A percentile compares a stretch with the other conserved stretches of the same genome.
phyloP scores from a whole-genome alignment of 2,888 invertebrate genomes.

The Brachyptera risi region DNA sequence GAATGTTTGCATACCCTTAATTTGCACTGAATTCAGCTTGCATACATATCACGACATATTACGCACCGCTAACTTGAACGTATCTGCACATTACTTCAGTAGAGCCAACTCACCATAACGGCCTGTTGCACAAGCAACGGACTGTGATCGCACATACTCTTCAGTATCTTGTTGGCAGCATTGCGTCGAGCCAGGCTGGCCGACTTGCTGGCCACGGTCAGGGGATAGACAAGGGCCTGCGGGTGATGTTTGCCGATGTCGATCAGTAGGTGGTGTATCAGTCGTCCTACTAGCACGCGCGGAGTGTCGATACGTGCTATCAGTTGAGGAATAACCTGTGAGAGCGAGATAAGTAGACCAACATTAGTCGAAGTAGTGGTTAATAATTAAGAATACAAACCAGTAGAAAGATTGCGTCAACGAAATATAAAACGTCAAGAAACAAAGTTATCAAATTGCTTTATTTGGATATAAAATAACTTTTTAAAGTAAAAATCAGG shows the following conservation, averaged over 20 bases:
- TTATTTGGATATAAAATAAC: neutral
- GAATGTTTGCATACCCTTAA: too few species aligned
- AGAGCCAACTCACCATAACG: slow-evolving; percentile 68
- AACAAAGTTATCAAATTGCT: neutral
- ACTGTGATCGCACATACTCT: slow-evolving; percentile 94
- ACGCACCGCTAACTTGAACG: too few species aligned
- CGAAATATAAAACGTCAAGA: too few species aligned
- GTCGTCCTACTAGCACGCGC: slow-evolving; percentile 76
- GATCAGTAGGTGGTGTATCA: slow-evolving; percentile 89
- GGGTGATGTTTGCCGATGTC: slow-evolving; percentile 98
- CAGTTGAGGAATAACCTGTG: slow-evolving; percentile 91
- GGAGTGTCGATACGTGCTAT: slow-evolving; percentile 97
- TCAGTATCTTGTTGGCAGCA: slow-evolving; percentile 86
- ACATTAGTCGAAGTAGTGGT: too few species aligned
- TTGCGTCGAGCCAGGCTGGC: slow-evolving; percentile 77
- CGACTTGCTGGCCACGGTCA: slow-evolving; percentile 96
- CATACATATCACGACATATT: too few species aligned
- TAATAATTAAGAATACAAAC: too few species aligned
- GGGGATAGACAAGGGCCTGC: slow-evolving; percentile 93
- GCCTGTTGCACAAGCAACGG: slow-evolving; percentile 91
- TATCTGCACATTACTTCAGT: too few species aligned
- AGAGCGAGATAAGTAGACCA: too few species aligned
- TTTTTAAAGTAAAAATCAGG: neutral
- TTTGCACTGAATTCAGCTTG: too few species aligned
- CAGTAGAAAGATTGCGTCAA: too few species aligned